Percentiles rank a stretch among this genome's conserved stretches.
These are phyloP conservation scores for Lepetodrilus schrolli DNA, from an alignment of 2,888 invertebrate species.

Conservation along the genomic window DNA sequence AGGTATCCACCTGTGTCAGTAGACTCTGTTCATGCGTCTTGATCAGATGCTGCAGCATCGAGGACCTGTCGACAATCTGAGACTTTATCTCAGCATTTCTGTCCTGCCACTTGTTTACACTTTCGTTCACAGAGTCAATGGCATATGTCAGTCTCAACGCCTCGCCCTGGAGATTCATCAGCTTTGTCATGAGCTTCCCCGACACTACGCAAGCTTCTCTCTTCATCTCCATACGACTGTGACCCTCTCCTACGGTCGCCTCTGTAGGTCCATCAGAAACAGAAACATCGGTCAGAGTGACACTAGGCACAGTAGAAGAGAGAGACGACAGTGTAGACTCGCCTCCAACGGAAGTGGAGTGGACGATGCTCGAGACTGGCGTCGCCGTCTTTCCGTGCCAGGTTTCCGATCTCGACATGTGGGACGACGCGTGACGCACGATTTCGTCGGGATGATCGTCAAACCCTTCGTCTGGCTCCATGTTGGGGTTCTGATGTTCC, in stretches of 20 bases:
- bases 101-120: slow-evolving; percentile 46
- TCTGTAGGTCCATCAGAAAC: background rate
- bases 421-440: background rate
- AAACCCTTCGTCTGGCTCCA: background rate
- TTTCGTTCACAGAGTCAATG: slow-evolving; percentile 46
- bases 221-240: background rate
- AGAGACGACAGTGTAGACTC: background rate
- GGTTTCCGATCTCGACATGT: background rate
- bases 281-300: background rate
- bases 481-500: background rate
- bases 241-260: background rate
- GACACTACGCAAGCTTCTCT: background rate
- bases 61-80: slow-evolving; percentile 51
- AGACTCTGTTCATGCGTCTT: slow-evolving; percentile 53
- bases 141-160: slow-evolving; percentile 46
- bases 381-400: background rate
- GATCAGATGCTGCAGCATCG: slow-evolving; percentile 52
- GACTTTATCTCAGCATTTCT: slow-evolving; percentile 43
- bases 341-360: background rate
- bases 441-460: background rate
- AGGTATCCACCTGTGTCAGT: slow-evolving; percentile 48
- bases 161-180: slow-evolving; percentile 46
- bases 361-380: background rate
- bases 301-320: background rate
- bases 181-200: slow-evolving; percentile 27